phyloP scores from a whole-genome alignment of 1,140 invertebrate genomes.

The Stenopsyche tienmushanensis region DNA sequence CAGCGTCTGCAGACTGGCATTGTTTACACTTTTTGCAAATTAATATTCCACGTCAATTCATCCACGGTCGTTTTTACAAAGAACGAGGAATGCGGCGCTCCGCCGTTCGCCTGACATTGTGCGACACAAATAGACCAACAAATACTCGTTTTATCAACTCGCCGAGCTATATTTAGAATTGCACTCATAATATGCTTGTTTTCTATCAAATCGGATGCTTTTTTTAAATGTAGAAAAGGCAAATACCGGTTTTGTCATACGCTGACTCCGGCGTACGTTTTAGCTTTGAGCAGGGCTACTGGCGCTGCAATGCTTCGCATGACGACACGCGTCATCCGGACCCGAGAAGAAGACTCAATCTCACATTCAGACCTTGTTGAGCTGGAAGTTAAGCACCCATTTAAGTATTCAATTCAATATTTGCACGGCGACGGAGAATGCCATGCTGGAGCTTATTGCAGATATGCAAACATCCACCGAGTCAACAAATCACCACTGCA shows the following conservation, averaged over 20 bases:
- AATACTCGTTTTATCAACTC: conserved; percentile 25
- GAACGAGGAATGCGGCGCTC: neutral
- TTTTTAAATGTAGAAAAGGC: neutral
- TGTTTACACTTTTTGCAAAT: no score
- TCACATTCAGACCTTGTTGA: neutral
- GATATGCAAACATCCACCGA: no score
- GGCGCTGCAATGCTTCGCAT: neutral
- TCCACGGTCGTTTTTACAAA: neutral
- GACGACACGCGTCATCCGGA: neutral
- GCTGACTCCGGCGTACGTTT: neutral
- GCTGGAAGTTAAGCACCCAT: no score
- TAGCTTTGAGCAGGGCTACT: neutral
- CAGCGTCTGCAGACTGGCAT: no score
- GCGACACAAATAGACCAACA: conserved; percentile 22
- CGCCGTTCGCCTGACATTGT: conserved; percentile 17
- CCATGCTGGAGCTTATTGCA: no score
- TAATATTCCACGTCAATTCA: no score
- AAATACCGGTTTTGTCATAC: conserved; percentile 6
- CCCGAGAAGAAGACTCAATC: neutral
- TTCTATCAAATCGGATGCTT: conserved; percentile 17
- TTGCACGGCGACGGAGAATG: no score
- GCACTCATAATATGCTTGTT: conserved; percentile 19
- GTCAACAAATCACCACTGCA: no score
- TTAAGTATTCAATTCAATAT: no score
- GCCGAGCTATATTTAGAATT: conserved; percentile 22